Percentiles rank a stretch among this genome's conserved stretches.
Conservation (phyloP, 2,888 invertebrate genomes). For the Sarcophaga caerulescens region DNA sequence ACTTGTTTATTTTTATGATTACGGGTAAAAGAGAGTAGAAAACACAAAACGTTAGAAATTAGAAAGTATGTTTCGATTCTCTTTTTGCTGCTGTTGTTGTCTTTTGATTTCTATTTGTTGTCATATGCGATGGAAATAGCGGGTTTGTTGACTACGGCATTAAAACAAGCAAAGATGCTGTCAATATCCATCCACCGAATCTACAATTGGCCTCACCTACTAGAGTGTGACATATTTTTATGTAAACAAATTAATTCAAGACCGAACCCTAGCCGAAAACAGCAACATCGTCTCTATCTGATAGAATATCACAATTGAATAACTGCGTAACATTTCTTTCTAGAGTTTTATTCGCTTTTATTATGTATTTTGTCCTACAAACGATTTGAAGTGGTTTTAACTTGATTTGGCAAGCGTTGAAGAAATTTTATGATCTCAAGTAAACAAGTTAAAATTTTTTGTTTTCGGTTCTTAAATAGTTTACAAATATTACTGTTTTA, state of each 20-base stretch:
- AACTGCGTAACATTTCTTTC: no score
- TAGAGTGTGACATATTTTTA: neutral
- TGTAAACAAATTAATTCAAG: neutral
- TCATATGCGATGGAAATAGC: slow-evolving; percentile 61
- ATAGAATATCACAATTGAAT: no score
- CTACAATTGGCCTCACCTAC: neutral
- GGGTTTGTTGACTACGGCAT: slow-evolving; percentile 17
- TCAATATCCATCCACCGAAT: neutral
- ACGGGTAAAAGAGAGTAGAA: slow-evolving; percentile 24
- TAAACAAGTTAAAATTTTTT: neutral
- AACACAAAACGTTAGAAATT: slow-evolving; percentile 56
- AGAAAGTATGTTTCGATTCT: slow-evolving; percentile 60
- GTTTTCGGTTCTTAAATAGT: neutral
- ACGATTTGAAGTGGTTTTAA: neutral
- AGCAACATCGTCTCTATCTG: neutral
- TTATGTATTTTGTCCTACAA: neutral
- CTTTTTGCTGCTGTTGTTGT: neutral
- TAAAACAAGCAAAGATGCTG: neutral
- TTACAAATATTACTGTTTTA: neutral
- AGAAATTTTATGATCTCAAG: neutral
- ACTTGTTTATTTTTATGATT: slow-evolving; percentile 51
- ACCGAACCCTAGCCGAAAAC: neutral
- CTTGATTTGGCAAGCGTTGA: neutral
- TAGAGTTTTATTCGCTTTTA: neutral
- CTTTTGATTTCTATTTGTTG: slow-evolving; percentile 4